Percentiles rank a stretch among this genome's conserved stretches.
phyloP scores from a whole-genome alignment of 2,797 vertebrate genomes.

The Cephalopachus bancanus region DNA sequence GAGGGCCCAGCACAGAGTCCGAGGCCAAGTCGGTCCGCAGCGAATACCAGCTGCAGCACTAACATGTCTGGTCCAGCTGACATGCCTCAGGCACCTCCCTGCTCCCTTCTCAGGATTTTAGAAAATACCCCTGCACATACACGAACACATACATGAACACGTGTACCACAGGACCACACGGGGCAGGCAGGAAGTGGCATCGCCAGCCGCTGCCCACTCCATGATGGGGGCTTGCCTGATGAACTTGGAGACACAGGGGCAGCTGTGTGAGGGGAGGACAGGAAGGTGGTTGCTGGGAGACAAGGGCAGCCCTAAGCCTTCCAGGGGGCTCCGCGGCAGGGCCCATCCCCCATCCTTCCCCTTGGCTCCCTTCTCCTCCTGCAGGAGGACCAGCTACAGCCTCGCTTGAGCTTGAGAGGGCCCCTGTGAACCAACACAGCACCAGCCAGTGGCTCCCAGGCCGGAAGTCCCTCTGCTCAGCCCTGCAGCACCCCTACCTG shows the following conservation, averaged over 20 bases:
- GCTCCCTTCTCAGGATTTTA: no score
- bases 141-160: no score
- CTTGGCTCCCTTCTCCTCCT: not conserved
- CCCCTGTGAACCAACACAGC: not conserved
- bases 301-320: not conserved
- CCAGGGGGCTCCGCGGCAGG: no score
- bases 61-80: not conserved
- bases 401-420: not conserved
- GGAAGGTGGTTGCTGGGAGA: not conserved
- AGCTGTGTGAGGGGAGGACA: not conserved
- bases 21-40: not conserved
- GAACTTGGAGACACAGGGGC: not conserved
- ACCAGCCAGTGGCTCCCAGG: not conserved
- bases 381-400: conserved; percentile 80
- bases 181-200: not conserved
- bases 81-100: no score
- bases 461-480: not conserved
- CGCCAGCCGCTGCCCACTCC: not conserved
- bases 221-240: not conserved
- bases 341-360: not conserved
- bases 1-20: not conserved
- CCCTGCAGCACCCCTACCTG: not conserved
- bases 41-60: no score
- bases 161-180: no score
- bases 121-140: no score